phyloP scores from a whole-genome alignment of 2,797 vertebrate species.

The Echeneis naucrates region DNA sequence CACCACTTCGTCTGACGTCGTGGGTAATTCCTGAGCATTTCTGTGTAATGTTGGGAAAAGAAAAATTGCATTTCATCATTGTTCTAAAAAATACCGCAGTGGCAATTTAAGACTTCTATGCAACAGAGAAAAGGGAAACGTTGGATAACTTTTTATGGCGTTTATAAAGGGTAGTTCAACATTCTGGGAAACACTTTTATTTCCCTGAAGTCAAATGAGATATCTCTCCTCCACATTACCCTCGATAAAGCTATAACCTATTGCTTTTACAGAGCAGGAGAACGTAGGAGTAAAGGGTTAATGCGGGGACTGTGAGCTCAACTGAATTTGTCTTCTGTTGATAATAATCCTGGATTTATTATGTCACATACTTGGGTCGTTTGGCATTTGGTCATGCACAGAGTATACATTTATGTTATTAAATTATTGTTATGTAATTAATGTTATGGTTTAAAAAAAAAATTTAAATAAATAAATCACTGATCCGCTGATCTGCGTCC shows the following conservation, averaged over 20 bases:
- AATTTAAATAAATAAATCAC: too few species aligned
- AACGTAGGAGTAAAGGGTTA: neutral
- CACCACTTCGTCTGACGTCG: neutral
- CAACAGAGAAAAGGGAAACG: slow-evolving; percentile 4
- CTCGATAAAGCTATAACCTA: neutral
- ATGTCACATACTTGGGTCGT: neutral
- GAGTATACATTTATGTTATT: neutral
- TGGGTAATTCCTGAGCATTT: neutral
- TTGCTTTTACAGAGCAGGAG: neutral
- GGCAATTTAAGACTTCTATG: neutral
- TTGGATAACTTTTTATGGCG: neutral
- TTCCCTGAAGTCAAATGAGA: neutral
- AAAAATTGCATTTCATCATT: neutral
- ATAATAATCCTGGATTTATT: too few species aligned
- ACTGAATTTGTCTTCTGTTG: neutral
- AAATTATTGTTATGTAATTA: neutral
- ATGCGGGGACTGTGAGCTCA: neutral
- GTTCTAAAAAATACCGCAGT: neutral
- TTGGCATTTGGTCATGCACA: neutral
- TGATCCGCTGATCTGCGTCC: slow-evolving; percentile 2
- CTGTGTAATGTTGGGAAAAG: neutral
- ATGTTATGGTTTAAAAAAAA: too few species aligned
- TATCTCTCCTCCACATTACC: neutral
- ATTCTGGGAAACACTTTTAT: neutral
- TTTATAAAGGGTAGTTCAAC: too few species aligned